These are phyloP conservation scores for Drosophila obscura DNA, from an alignment of 1,140 invertebrate species.

Conservation along the genomic window DNA sequence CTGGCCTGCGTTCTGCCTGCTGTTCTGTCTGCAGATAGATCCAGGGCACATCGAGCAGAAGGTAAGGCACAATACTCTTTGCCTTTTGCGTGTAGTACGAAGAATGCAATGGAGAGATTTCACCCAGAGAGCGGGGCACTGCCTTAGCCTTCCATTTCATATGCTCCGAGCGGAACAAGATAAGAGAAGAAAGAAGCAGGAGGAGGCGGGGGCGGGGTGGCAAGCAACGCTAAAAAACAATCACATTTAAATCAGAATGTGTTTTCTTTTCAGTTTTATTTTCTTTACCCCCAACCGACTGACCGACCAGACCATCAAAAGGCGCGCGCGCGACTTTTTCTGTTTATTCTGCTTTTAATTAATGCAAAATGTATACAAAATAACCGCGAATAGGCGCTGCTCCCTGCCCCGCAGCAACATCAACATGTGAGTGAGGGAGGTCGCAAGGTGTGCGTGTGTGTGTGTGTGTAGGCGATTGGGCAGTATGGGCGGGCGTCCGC, in stretches of 20 bases:
- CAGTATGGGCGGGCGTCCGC: too few species aligned
- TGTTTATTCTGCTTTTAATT: conserved; percentile 80
- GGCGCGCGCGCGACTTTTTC: conserved; percentile 59
- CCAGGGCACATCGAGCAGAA: not conserved
- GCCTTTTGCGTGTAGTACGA: not conserved
- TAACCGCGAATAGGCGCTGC: conserved; percentile 63
- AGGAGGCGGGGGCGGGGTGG: conserved; percentile 1
- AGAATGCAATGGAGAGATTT: not conserved
- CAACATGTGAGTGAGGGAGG: conserved; percentile 36
- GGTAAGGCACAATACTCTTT: not conserved
- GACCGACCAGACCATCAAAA: not conserved
- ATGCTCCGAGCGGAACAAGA: not conserved
- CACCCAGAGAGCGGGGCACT: too few species aligned
- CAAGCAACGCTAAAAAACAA: conserved; percentile 55
- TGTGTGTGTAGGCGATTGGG: not conserved
- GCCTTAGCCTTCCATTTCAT: not conserved
- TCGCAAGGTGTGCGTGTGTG: conserved; percentile 41
- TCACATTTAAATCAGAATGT: conserved; percentile 78
- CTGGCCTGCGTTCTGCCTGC: too few species aligned
- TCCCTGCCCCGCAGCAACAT: conserved; percentile 27
- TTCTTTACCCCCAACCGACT: conserved; percentile 19
- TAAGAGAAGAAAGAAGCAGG: conserved; percentile 18
- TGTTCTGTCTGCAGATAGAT: too few species aligned
- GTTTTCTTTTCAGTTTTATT: conserved; percentile 67
- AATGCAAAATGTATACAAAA: conserved; percentile 83